These are phyloP conservation scores for Cisticola juncidis DNA, from an alignment of 2,113 vertebrate genomes.

Conservation along the genomic window DNA sequence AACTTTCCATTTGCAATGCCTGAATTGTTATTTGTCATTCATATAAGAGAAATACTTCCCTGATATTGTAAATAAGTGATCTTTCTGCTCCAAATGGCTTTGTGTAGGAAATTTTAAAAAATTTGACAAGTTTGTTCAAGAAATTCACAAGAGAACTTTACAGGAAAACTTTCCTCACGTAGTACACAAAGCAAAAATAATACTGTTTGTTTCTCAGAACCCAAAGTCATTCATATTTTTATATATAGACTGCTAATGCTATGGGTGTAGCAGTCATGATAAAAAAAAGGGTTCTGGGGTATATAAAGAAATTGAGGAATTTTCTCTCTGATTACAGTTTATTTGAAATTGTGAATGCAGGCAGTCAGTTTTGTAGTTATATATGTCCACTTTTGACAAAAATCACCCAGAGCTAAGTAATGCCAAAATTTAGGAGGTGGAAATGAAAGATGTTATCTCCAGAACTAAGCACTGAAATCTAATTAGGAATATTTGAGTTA, in stretches of 20 bases:
- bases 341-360: not conserved
- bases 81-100: not conserved
- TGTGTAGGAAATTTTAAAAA: not conserved
- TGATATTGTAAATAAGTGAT: not conserved
- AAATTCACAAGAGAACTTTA: not conserved
- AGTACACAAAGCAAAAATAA: not conserved
- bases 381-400: not conserved
- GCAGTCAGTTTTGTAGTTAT: not conserved
- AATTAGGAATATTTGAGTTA: not conserved
- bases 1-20: not conserved
- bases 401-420: not conserved
- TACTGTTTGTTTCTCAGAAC: not conserved
- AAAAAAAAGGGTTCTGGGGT: not conserved
- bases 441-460: not conserved
- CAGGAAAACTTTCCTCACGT: not conserved
- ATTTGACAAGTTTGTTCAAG: not conserved
- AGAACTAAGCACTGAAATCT: not conserved
- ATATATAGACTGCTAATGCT: not conserved
- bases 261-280: not conserved
- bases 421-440: not conserved
- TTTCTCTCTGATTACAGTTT: not conserved
- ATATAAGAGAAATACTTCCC: not conserved
- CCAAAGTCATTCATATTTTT: not conserved
- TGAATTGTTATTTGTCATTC: not conserved
- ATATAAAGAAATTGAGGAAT: not conserved